A percentile compares a stretch with the other conserved stretches of the same genome.
phyloP scores from a whole-genome alignment of 2,888 invertebrate species.

The Rhabditoides inermis region DNA sequence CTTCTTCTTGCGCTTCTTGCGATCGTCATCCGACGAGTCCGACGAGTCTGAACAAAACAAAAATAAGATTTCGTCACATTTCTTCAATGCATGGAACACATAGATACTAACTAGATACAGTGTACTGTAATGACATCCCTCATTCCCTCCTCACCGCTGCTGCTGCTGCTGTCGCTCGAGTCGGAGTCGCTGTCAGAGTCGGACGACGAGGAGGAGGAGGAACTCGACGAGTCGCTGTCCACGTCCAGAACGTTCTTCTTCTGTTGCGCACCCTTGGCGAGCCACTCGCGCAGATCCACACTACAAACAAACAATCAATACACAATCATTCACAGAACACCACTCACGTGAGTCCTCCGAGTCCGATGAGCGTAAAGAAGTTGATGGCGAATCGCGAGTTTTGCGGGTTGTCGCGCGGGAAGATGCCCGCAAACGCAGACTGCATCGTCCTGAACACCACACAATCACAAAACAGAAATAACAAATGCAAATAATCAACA shows the following conservation, averaged over 20 bases:
- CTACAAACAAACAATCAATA: constrained; percentile 16
- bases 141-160: no score
- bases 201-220: constrained; percentile 8
- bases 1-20: constrained; percentile 20
- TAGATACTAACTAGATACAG: no score
- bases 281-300: constrained; percentile 42
- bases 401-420: constrained; percentile 88
- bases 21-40: constrained; percentile 11
- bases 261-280: constrained; percentile 32
- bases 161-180: neutral
- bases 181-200: constrained; percentile 7
- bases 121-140: no score
- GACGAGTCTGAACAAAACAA: constrained; percentile 15
- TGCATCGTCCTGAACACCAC: constrained; percentile 68
- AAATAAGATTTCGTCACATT: no score
- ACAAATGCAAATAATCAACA: no score
- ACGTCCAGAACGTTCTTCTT: constrained; percentile 17
- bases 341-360: constrained; percentile 80
- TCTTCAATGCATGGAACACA: no score
- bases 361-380: constrained; percentile 90
- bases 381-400: constrained; percentile 95
- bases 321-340: neutral
- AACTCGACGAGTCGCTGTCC: constrained; percentile 10
- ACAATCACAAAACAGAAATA: neutral
- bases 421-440: constrained; percentile 77